Evolutionary conservation across 2,797 vertebrate species (phyloP).

Genomic region (Hephaestus fuliginosus): DNA sequence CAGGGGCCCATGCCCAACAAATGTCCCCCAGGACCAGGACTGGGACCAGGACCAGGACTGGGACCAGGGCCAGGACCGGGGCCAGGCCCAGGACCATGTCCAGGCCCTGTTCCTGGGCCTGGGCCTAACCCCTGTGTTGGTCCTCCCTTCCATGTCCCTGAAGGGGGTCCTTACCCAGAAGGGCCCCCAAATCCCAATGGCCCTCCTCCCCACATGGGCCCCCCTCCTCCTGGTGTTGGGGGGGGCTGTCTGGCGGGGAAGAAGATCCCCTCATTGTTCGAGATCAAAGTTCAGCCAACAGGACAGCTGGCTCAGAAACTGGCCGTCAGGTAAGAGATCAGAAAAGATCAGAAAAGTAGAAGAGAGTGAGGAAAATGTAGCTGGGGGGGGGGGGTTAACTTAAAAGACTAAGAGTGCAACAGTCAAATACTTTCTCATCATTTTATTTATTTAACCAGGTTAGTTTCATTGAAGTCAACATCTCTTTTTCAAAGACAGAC

Average conservation of each 20-base stretch:
- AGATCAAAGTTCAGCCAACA: constrained; percentile 95
- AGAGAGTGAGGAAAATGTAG: background rate
- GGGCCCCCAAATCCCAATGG: constrained; percentile 75
- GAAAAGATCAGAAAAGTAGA: background rate
- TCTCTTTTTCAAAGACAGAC: no score
- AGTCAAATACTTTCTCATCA: no score
- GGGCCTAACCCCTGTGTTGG: constrained; percentile 71
- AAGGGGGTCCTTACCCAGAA: constrained; percentile 79
- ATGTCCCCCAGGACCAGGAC: constrained; percentile 63
- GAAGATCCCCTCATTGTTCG: constrained; percentile 95
- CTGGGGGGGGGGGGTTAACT: no score
- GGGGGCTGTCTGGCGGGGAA: constrained; percentile 75
- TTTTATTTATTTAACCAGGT: no score
- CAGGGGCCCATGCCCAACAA: constrained; percentile 70
- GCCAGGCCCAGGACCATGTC: no score
- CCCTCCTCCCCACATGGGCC: constrained; percentile 86
- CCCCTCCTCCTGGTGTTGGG: constrained; percentile 77
- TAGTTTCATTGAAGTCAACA: no score
- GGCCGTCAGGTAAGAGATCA: constrained; percentile 89
- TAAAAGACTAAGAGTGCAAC: background rate
- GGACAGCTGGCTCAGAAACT: constrained; percentile 96
- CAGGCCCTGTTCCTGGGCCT: constrained; percentile 48
- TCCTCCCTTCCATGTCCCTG: constrained; percentile 72
- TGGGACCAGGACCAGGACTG: no score
- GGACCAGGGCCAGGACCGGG: no score